Evolutionary conservation across 2,113 vertebrate genomes (phyloP), one percentile per base, ranked within the genome.

Genomic region (Chaetodon trifascialis): DNA sequence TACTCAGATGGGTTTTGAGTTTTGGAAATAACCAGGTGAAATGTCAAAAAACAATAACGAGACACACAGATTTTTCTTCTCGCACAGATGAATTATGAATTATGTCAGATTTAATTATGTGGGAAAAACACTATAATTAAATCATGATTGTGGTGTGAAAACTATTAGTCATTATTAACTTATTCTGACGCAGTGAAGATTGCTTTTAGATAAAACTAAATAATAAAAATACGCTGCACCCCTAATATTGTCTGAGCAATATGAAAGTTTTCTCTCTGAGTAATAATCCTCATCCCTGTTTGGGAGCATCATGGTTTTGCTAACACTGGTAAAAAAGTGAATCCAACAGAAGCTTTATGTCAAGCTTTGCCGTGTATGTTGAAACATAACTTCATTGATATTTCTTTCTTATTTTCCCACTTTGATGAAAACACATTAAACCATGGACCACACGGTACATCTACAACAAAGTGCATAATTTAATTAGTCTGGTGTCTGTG

Each of bases 21-120:
- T 54, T 30, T 14, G 42, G 25, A 38, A 63, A 60, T 68, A 73
- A 76, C 30, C 56, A 52, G 15, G 7, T 6, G 11, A 72, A 85
- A 49, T 56, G 55, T 1, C 23, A 62, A 66, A 30, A 47, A 23
- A 17, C 62, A 76, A 38, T 52, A 65, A 59, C 4, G 0, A 36
- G 4, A 44, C 19, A 71, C 55, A 58, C 9, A 25, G 23, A 10
- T 11, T 34, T 40, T 44, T 80, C 4, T 34, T 75, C 7, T 23
- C 36, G 3, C 19, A 42, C 17, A 63, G 68, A 49, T 25, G 0
- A 54, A n/a, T n/a, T n/a, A n/a, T n/a, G n/a, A n/a, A n/a, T n/a
- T n/a, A n/a, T n/a, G n/a, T n/a, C n/a, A n/a, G n/a, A 25, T 63
- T 38, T 42, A 65, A 51, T 72, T n/a, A 7, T n/a, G 16, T 11